A percentile compares a stretch with the other conserved stretches of the same genome.
Conservation (phyloP, 2,888 invertebrate genomes). For the Coenonympha arcania region DNA sequence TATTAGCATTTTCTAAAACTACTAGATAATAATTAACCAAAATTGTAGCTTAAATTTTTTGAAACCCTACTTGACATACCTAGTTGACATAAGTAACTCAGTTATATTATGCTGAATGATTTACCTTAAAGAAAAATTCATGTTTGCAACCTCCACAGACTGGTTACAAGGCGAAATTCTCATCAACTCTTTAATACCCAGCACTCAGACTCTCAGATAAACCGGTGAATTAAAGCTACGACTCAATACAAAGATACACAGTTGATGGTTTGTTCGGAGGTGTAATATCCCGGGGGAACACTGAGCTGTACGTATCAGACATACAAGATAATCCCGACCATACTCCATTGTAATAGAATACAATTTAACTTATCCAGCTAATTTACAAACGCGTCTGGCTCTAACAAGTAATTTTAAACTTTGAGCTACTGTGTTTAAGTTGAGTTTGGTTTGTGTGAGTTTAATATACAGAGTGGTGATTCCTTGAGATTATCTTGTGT, state of each 20-base stretch:
- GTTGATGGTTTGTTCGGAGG: conserved; percentile 32
- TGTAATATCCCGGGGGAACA: conserved; percentile 33
- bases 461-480: conserved; percentile 33
- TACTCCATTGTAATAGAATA: background rate
- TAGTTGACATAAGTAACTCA: too few species aligned
- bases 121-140: too few species aligned
- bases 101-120: too few species aligned
- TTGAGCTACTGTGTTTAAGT: background rate
- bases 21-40: too few species aligned
- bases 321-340: conserved; percentile 16
- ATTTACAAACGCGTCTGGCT: background rate
- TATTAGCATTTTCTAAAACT: too few species aligned
- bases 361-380: background rate
- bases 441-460: background rate
- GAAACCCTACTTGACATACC: too few species aligned
- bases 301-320: conserved; percentile 26
- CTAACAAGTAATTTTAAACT: background rate
- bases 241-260: conserved; percentile 28
- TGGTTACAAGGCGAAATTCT: too few species aligned
- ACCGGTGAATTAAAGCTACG: conserved; percentile 30
- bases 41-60: too few species aligned
- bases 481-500: conserved; percentile 36
- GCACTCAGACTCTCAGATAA: conserved; percentile 22
- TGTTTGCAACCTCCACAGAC: too few species aligned
- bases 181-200: background rate